Evolutionary conservation across 1,140 invertebrate genomes (phyloP).

Genomic region (Drosophila pruinosa): DNA sequence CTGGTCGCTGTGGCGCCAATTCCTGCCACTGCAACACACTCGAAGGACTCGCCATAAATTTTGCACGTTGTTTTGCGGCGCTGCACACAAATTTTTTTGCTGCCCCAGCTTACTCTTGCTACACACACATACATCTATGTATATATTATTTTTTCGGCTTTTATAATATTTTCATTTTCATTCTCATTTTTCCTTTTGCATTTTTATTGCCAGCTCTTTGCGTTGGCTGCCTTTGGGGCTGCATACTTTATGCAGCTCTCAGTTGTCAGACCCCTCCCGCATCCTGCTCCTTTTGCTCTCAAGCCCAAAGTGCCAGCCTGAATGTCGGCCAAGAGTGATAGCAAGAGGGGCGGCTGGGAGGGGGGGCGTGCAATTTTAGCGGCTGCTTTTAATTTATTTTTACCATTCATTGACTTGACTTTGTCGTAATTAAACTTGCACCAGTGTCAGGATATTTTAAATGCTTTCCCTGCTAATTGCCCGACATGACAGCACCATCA

Average conservation of each 20-base stretch:
- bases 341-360: background rate
- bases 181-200: slow-evolving; percentile 7
- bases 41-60: slow-evolving; percentile 68
- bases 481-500: slow-evolving; percentile 5
- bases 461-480: slow-evolving; percentile 45
- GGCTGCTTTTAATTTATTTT: slow-evolving; percentile 42
- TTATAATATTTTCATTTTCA: slow-evolving; percentile 18
- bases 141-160: slow-evolving; percentile 20
- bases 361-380: slow-evolving; percentile 27
- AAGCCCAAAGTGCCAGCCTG: slow-evolving; percentile 5
- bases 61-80: slow-evolving; percentile 62
- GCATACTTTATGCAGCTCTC: slow-evolving; percentile 64
- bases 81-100: slow-evolving; percentile 38
- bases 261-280: slow-evolving; percentile 4
- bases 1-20: slow-evolving; percentile 30
- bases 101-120: background rate
- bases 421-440: slow-evolving; percentile 43
- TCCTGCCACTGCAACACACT: slow-evolving; percentile 43
- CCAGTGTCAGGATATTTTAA: slow-evolving; percentile 41
- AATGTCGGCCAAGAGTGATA: slow-evolving; percentile 43
- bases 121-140: slow-evolving; percentile 1
- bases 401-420: slow-evolving; percentile 51
- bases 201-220: slow-evolving; percentile 24
- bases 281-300: background rate
- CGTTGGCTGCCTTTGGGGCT: slow-evolving; percentile 26